Conservation (phyloP, 2,113 vertebrate genomes). For the Hiodon tergisus region DNA sequence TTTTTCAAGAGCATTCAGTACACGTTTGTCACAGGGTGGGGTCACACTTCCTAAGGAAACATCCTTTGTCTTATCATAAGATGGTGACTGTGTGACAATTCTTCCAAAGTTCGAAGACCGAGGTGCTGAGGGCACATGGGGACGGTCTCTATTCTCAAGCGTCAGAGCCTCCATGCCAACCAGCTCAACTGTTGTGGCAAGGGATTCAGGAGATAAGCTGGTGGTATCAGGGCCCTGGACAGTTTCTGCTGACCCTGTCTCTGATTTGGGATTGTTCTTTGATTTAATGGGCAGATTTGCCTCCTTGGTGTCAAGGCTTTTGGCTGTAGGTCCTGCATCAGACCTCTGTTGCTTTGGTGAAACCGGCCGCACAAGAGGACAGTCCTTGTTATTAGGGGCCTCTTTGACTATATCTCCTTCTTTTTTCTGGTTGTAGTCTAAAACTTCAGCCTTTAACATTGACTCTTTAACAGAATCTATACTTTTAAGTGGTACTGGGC, state of each 20-base stretch:
- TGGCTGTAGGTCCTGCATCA: constrained; percentile 40
- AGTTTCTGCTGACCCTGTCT: constrained; percentile 22
- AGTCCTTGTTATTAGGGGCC: constrained; percentile 42
- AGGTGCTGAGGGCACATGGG: constrained; percentile 26
- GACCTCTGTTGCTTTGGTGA: constrained; percentile 25
- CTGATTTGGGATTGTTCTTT: constrained; percentile 31
- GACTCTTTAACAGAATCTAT: constrained; percentile 33
- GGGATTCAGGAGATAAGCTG: constrained; percentile 31
- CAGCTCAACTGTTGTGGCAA: constrained; percentile 11
- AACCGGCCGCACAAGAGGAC: constrained; percentile 48
- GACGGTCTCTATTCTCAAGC: constrained; percentile 24
- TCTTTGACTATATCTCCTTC: constrained; percentile 32
- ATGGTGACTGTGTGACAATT: constrained; percentile 35
- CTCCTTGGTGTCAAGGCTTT: constrained; percentile 37
- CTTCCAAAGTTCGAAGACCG: constrained; percentile 41
- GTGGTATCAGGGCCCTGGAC: neutral
- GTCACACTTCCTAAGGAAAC: constrained; percentile 35
- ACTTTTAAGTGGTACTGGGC: constrained; percentile 33
- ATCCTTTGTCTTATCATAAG: constrained; percentile 52
- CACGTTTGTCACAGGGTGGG: constrained; percentile 42
- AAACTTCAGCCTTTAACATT: neutral
- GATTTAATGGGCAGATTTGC: constrained; percentile 32
- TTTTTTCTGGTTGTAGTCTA: constrained; percentile 43
- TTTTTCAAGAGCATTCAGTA: constrained; percentile 56
- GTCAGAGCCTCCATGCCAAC: constrained; percentile 9